Evolutionary conservation across 2,113 vertebrate species (phyloP), one percentile per base, ranked within the genome.

Genomic region (Thalassarche chlororhynchos): DNA sequence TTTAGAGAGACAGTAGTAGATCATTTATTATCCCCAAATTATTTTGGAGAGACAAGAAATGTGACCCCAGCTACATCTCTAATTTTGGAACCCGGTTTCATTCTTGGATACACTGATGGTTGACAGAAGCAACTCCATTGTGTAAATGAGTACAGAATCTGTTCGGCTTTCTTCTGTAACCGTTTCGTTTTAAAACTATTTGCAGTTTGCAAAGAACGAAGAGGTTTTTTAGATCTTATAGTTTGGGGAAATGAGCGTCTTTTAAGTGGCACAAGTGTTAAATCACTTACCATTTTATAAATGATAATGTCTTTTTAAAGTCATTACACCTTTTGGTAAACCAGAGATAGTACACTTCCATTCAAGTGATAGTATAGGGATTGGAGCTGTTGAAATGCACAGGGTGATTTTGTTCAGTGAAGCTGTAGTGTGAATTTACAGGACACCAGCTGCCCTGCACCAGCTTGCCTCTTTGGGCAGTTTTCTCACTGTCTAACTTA

Each of bases 391-490:
- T 93, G 34, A 83, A 88, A 80, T 65, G 85, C 71, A 54, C 14
- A 12, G 75, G 29, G n/a, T 57, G 58, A 69, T 83, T 83, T 94
- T 88, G 61, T 49, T 91, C 23, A 42, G 84, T 65, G 61, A 78
- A 93, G 78, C 87, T 71, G 24, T 71, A 61, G 71, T 62, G 71
- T 66, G 88, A 92, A 84, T 94, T 97, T 78, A 31, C 78, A 95
- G 91, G 83, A 74, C 93, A 68, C 85, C 92, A 90, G 90, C 96
- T 96, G 84, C 91, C 91, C 96, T 87, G 52, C 70, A 72, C 74
- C 95, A 94, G 84, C 90, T 97, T 96, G 93, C 92, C 88, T 95
- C 95, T 90, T 92, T 47, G 97, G 96, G 92, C 96, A 93, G 68
- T 90, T 93, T 90, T 95, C 88, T 96, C 95, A 55, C 96, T 65